Evolutionary conservation across 2,113 vertebrate species (phyloP).

Genomic region (Amblyopsis rosae): DNA sequence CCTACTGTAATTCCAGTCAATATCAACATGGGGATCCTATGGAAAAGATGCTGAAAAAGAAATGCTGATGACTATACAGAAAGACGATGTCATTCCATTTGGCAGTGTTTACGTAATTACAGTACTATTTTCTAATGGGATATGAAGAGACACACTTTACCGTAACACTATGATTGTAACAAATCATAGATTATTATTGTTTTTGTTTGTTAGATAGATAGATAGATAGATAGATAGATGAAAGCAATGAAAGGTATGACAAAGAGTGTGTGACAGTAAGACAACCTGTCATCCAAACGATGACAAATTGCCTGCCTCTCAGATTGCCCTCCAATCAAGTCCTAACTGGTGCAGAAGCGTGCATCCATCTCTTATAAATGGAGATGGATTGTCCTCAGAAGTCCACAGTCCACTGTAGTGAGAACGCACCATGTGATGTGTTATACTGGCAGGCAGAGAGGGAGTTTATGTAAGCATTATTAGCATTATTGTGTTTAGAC

Average conservation of each 20-base stretch:
- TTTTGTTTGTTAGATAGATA: too few species aligned
- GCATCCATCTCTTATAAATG: conserved; percentile 41
- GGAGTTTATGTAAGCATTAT: background rate
- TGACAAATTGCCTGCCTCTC: conserved; percentile 66
- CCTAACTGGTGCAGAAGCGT: conserved; percentile 51
- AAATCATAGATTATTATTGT: background rate
- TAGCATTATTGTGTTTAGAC: background rate
- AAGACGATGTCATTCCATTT: too few species aligned
- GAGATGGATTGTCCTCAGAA: conserved; percentile 60
- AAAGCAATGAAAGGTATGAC: conserved; percentile 58
- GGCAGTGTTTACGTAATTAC: too few species aligned
- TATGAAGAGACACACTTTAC: background rate
- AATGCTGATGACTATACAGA: too few species aligned
- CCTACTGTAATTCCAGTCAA: too few species aligned
- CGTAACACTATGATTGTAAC: background rate
- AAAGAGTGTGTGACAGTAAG: conserved; percentile 61
- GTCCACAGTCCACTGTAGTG: conserved; percentile 13
- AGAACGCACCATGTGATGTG: conserved; percentile 12
- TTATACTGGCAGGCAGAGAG: background rate
- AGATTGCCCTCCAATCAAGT: conserved; percentile 59
- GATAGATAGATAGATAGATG: conserved; percentile 35
- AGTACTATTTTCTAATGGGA: too few species aligned
- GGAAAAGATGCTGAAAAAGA: too few species aligned
- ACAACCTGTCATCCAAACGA: conserved; percentile 69
- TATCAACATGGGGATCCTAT: too few species aligned